A percentile compares a stretch with the other conserved stretches of the same genome.
These are phyloP conservation scores for Micrastur ruficollis DNA, from an alignment of 2,797 vertebrate genomes.

Conservation along the genomic window DNA sequence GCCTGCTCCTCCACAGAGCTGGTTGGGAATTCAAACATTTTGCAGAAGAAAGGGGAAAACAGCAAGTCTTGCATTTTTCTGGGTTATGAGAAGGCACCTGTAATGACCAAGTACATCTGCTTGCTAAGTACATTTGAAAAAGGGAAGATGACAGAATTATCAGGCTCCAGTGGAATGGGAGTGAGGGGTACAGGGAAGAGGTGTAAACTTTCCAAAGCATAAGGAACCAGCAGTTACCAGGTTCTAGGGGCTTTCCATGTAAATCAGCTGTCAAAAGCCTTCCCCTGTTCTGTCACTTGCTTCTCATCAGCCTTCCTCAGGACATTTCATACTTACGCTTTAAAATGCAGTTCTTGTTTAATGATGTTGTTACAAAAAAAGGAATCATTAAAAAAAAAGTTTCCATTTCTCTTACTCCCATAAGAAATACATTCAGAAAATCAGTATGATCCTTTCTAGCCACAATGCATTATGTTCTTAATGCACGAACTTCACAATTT, in stretches of 20 bases:
- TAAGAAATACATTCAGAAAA: neutral
- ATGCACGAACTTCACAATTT: neutral
- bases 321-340: neutral
- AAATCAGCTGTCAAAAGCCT: neutral
- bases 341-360: neutral
- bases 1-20: neutral
- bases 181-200: neutral
- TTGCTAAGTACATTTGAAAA: neutral
- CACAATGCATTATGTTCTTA: neutral
- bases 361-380: neutral
- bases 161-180: accelerated
- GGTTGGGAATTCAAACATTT: neutral
- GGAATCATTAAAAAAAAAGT: accelerated
- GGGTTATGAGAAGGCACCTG: neutral
- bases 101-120: neutral
- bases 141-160: neutral
- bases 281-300: neutral
- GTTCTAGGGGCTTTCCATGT: neutral
- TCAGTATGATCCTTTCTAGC: neutral
- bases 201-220: neutral
- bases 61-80: neutral
- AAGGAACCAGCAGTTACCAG: neutral
- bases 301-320: neutral
- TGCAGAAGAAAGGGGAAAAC: neutral
- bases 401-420: neutral